Evolutionary conservation across 2,113 vertebrate genomes (phyloP), one percentile per base, ranked within the genome.

Genomic region (Laticauda laticaudata): DNA sequence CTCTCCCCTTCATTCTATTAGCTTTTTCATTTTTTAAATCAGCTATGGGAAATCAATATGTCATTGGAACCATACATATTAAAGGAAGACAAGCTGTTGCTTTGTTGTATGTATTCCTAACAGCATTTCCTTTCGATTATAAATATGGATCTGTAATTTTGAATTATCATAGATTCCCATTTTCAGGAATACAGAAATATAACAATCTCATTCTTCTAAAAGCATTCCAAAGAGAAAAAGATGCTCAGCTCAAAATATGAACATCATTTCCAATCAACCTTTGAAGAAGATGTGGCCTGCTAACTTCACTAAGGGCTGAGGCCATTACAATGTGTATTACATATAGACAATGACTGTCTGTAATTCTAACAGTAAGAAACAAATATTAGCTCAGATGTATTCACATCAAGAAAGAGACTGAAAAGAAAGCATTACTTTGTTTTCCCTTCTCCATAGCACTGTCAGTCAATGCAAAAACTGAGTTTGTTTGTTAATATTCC

Each of bases 161-260:
- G 18, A 55, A 86, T 92, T n/a, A 86, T 18, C n/a, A 90, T 57
- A 59, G 21, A 3, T n/a, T 86, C 51, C 43, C 88, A 26, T 59
- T 23, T n/a, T 39, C 75, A 2, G 1, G 94, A 92, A 90, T 90
- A 92, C 75, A 81, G 75, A 81, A 43, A 81, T 81, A 7, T 81
- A 81, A 23, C 34, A 4, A 43, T 21, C 34, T 81, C 34, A 23
- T 81, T 81, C 34, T 81, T 81, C 34, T 10, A 81, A 81, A 81
- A 81, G 69, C 34, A 55, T 92, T 93, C 51, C 90, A 61, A 93
- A 88, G 93, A 54, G 93, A 57, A 51, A 92, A 64, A 57, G 90
- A 87, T 93, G 93, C 3, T 54, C 69, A 93, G 14, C 10, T 29
- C 75, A 96, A 94, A 81, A 88, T 69, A 93, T 59, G 39, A 89